These are phyloP conservation scores for Lydus trimaculatus DNA, from an alignment of 2,888 invertebrate species.

Conservation along the genomic window DNA sequence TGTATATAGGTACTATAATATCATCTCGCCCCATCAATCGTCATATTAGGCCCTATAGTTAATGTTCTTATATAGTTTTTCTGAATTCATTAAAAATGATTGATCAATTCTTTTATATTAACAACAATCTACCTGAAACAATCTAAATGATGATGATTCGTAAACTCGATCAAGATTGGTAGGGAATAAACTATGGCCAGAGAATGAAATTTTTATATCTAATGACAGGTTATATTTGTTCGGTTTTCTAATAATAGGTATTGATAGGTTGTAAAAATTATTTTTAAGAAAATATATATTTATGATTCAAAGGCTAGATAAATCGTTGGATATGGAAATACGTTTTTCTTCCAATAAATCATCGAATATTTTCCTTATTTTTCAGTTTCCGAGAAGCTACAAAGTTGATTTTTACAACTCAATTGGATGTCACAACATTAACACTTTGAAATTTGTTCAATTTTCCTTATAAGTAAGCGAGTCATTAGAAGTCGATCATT, in stretches of 20 bases:
- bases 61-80: constrained; percentile 20
- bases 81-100: constrained; percentile 18
- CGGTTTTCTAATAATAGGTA: constrained; percentile 41
- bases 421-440: no score
- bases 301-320: constrained; percentile 2
- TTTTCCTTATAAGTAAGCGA: no score
- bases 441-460: no score
- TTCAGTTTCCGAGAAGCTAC: no score
- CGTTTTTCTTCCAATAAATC: not conserved
- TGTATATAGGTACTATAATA: constrained; percentile 39
- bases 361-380: not conserved
- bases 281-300: constrained; percentile 25
- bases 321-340: not conserved
- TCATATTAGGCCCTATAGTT: constrained; percentile 35
- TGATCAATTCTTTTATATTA: constrained; percentile 15
- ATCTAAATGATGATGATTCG: not conserved
- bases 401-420: no score
- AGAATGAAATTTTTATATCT: constrained; percentile 15
- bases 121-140: constrained; percentile 8
- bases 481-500: no score
- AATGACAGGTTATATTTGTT: constrained; percentile 41
- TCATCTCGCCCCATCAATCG: constrained; percentile 35
- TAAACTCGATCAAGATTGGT: constrained; percentile 1
- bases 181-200: no score
- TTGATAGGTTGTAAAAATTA: constrained; percentile 36